Base-by-base conservation (phyloP, 2,888 invertebrate species). In the Panopea generosa region DNA sequence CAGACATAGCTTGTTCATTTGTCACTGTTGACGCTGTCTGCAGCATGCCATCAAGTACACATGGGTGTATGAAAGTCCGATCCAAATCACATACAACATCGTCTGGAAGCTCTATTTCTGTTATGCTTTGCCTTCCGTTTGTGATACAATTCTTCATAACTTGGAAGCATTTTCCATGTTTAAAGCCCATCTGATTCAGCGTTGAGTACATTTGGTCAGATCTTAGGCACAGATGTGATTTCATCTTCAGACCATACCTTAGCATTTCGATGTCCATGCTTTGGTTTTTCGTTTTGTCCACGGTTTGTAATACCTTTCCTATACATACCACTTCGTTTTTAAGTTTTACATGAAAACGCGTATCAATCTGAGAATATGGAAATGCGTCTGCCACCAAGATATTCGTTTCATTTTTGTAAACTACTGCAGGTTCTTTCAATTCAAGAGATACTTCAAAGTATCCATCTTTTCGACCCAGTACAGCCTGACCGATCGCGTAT, bases 401-500 rank as follows among this genome's bases (percentile, higher is more conserved):
- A 16, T 6, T 45, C 16, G 6, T 45, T 3, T n/a, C 16, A n/a
- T 45, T 45, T 4, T 16, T 45, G 16, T 45, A 6, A 6, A 45
- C 18, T 24, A 11, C 7, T 1, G 56, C 49, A 2, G 55, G 14
- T 14, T 40, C 33, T 7, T 45, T 16, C 22, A 62, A 53, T 27
- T 70, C 49, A 2, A 47, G 43, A n/a, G 40, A 27, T 11, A 70
- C 62, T 20, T 18, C 16, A n/a, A 65, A 7, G 14, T 53, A 20
- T 1, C 38, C 26, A n/a, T 24, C 26, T 1, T 22, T 18, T n/a
- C 45, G 29, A 3, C 27, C 65, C 9, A 65, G 22, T 0, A 38
- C 6, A 11, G 0, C 3, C 22, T 24, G 70, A n/a, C 80, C 81
- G 20, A 85, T 57, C 22, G 79, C 85, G 24, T 86, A 72, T 1